phyloP scores from a whole-genome alignment of 2,113 vertebrate genomes.

The Oxyura jamaicensis region DNA sequence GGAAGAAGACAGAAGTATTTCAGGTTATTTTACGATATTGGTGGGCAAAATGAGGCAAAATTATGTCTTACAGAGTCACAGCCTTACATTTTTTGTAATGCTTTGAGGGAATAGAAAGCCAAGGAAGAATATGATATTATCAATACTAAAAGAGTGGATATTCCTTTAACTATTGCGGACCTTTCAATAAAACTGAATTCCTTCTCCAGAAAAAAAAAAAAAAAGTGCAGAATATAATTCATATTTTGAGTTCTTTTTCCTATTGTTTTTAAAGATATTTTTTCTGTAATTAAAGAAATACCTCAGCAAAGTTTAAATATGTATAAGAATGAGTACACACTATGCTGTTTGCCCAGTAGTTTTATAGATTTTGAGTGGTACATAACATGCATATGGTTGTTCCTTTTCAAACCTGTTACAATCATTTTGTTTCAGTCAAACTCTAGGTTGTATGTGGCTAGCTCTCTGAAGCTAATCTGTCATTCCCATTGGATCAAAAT shows the following conservation, averaged over 20 bases:
- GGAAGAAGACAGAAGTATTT: background rate
- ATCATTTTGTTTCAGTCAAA: background rate
- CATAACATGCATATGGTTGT: background rate
- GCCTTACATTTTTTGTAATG: conserved; percentile 50
- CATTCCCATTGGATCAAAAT: background rate
- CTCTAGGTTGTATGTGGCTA: background rate
- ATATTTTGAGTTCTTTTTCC: conserved; percentile 20
- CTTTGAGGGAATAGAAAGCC: conserved; percentile 61
- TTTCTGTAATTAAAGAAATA: conserved; percentile 67
- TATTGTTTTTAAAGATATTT: conserved; percentile 33
- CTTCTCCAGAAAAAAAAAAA: background rate
- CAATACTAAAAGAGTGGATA: conserved; percentile 17
- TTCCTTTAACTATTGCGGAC: conserved; percentile 16
- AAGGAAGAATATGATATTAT: background rate
- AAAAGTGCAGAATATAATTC: conserved; percentile 7
- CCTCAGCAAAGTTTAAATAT: conserved; percentile 65
- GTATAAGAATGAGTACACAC: background rate
- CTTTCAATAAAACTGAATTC: background rate
- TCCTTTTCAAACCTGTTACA: conserved; percentile 21
- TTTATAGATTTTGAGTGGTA: conserved; percentile 35
- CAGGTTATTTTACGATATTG: conserved; percentile 16
- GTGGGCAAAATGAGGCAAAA: conserved; percentile 23
- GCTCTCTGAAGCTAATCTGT: background rate
- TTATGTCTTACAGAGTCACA: conserved; percentile 5
- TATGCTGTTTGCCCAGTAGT: conserved; percentile 54